Conservation (phyloP, 2,797 vertebrate genomes). For the Erethizon dorsatum region DNA sequence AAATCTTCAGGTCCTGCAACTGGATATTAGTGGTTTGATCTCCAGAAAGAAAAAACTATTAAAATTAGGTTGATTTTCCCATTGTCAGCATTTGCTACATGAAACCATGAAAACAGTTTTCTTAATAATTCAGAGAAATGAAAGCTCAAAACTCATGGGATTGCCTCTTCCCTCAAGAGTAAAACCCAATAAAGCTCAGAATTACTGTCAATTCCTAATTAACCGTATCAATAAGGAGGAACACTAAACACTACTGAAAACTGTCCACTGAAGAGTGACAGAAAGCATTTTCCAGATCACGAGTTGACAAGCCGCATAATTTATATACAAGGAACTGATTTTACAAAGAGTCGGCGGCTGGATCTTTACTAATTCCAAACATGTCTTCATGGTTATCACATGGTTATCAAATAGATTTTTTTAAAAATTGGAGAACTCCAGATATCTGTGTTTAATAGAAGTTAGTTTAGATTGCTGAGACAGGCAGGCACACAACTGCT, state of each 20-base stretch:
- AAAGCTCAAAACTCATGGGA: constrained; percentile 60
- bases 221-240: constrained; percentile 64
- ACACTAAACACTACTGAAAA: constrained; percentile 74
- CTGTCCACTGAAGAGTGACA: constrained; percentile 66
- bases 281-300: constrained; percentile 66
- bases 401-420: constrained; percentile 48
- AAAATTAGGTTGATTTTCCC: constrained; percentile 48
- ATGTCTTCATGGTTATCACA: constrained; percentile 9
- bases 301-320: constrained; percentile 66
- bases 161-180: constrained; percentile 65
- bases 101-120: constrained; percentile 21
- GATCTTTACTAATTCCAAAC: constrained; percentile 42
- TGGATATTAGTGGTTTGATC: not conserved
- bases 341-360: not conserved
- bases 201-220: constrained; percentile 80
- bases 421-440: not conserved
- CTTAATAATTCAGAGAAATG: constrained; percentile 71
- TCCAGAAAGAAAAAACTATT: not conserved
- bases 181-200: constrained; percentile 61
- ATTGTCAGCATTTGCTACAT: not conserved
- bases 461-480: not conserved
- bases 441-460: constrained; percentile 16
- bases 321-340: constrained; percentile 45
- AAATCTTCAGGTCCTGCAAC: not conserved
- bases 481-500: not conserved